Evolutionary conservation across 2,797 vertebrate genomes (phyloP).

Genomic region (Chrysolophus pictus): DNA sequence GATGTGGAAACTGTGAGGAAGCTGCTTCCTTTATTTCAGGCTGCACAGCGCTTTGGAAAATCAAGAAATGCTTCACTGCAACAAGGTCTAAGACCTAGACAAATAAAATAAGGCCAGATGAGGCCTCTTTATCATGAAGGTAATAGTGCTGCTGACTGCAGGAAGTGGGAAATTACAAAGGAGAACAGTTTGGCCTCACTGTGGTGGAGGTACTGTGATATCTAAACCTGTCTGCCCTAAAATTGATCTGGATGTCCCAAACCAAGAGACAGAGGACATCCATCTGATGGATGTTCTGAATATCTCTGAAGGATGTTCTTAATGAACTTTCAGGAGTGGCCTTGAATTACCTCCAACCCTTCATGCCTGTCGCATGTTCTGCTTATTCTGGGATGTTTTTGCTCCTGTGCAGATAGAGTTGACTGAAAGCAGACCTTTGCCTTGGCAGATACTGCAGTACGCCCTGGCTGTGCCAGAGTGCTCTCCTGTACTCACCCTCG

Average conservation of each 20-base stretch:
- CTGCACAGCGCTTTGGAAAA: background rate
- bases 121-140: background rate
- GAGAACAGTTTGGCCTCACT: background rate
- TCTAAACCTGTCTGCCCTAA: too few relatives aligned
- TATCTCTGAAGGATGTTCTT: background rate
- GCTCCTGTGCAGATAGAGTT: background rate
- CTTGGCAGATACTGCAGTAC: background rate
- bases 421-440: background rate
- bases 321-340: background rate
- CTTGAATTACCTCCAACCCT: background rate
- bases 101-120: background rate
- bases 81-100: background rate
- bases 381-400: background rate
- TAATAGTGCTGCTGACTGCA: background rate
- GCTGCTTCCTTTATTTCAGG: constrained; percentile 11
- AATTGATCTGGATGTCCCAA: background rate
- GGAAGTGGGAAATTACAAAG: background rate
- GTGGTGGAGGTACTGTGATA: background rate
- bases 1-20: background rate
- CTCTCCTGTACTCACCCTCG: background rate
- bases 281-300: background rate
- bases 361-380: background rate
- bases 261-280: background rate
- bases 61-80: background rate
- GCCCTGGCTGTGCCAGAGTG: background rate